Conservation (phyloP, 2,888 invertebrate genomes). For the Alentia gelatinosa region DNA sequence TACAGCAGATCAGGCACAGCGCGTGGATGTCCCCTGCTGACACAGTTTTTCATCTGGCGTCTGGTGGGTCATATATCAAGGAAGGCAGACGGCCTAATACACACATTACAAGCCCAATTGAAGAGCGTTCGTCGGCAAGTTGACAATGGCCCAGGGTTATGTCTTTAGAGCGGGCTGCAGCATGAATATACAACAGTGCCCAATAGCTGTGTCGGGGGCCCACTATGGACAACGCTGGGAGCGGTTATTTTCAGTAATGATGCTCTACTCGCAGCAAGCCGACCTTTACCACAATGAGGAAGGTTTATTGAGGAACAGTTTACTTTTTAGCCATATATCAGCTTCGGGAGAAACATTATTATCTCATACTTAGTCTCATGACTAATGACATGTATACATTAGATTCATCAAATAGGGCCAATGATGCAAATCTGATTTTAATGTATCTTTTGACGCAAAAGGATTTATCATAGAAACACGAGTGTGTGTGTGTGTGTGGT, state of each 20-base stretch:
- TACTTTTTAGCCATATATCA: neutral
- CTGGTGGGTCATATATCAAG: neutral
- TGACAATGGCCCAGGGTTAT: conserved; percentile 34
- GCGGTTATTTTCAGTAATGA: neutral
- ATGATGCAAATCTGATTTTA: no score
- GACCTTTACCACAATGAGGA: neutral
- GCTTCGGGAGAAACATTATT: no score
- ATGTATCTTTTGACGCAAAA: no score
- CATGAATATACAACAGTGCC: neutral
- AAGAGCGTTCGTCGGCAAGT: conserved; percentile 26
- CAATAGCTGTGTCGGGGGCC: neutral
- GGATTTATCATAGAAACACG: no score
- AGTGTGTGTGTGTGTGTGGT: no score
- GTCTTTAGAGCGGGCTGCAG: neutral
- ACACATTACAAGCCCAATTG: conserved; percentile 44
- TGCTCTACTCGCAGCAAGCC: neutral
- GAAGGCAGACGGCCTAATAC: neutral
- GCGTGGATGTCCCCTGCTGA: neutral
- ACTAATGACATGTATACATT: no score
- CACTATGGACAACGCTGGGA: neutral
- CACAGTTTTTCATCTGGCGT: neutral
- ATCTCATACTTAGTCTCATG: no score
- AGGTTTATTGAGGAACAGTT: neutral
- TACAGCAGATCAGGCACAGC: neutral
- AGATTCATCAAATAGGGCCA: no score